Conservation (phyloP, 2,113 vertebrate species). For the Prochilodus magdalenae region DNA sequence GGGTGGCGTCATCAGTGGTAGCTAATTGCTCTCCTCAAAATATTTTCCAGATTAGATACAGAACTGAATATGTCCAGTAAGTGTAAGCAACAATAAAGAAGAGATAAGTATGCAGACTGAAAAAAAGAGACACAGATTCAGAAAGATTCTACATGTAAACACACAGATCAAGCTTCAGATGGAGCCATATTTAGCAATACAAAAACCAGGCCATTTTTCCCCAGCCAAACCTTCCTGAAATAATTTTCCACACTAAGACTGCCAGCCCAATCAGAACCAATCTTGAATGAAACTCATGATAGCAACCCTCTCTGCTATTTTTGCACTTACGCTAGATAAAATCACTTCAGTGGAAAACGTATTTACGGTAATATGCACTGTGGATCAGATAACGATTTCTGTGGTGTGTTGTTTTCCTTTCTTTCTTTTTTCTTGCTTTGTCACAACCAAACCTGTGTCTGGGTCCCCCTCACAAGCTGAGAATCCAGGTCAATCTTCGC, state of each 20-base stretch:
- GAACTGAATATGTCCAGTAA: neutral
- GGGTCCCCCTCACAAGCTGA: too few species aligned
- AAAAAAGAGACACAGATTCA: conserved; percentile 4
- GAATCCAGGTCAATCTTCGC: too few species aligned
- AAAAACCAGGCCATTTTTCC: neutral
- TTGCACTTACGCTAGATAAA: neutral
- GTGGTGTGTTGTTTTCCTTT: neutral
- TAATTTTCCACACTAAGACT: neutral
- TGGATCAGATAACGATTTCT: too few species aligned
- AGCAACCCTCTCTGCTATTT: neutral
- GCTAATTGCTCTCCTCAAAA: neutral
- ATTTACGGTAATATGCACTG: neutral
- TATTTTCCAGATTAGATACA: neutral
- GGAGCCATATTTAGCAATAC: neutral
- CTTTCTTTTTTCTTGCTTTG: neutral
- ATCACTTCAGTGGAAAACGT: conserved; percentile 18
- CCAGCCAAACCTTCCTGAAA: neutral
- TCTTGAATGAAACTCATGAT: neutral
- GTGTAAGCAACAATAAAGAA: neutral
- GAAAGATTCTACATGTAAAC: conserved; percentile 11
- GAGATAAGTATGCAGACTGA: neutral
- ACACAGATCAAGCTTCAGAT: neutral
- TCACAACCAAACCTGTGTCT: neutral
- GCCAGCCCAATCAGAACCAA: neutral
- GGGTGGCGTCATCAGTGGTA: neutral